Base-by-base conservation (phyloP, 2,797 vertebrate genomes). In the Aselliscus stoliczkanus region DNA sequence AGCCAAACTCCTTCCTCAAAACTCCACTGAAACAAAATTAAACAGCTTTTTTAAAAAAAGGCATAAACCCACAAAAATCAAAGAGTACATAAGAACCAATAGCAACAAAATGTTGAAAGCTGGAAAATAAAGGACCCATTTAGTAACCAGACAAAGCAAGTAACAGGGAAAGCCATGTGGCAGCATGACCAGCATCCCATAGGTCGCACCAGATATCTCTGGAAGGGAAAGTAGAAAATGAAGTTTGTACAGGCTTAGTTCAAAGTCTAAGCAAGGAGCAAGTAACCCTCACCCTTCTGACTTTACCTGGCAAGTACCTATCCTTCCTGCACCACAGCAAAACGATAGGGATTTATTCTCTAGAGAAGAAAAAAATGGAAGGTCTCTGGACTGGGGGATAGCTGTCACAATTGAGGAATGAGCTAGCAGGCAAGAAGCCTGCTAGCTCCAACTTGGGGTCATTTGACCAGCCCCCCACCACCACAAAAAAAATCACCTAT, bases 1-100 rank as follows among this genome's bases (percentile, higher is more conserved):
- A 79, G 34, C 39, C 92, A 15, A 95, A 92, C 18, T 77, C 42
- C 79, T 73, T 91, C 77, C 79, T 95, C 65, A 93, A 94, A 91
- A 92, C 25, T 75, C 34, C 47, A 91, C 58, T 87, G 37, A 94
- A 86, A 88, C 21, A 95, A 94, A 95, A 62, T 23, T 58, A 82
- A 88, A 89, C 37, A 69, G 72, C 20, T 31, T 89, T 88, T 77
- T 81, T 58, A 2, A 4, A 75, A 4, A 75, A 89, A 86, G 4
- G 37, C 25, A 64, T 73, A 82, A 88, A 12, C 21, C 75, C 31
- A 88, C 64, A 90, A 88, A 93, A 76, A 87, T 72, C 39, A 94
- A 95, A 60, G 7, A 29, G 6, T 69, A 52, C 23, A 73, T 27
- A 84, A 95, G 91, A 90, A 95, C 2, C 39, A 77, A 94, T 14